Evolutionary conservation across 1,140 invertebrate species (phyloP).

Genomic region (Lordiphosa collinella): DNA sequence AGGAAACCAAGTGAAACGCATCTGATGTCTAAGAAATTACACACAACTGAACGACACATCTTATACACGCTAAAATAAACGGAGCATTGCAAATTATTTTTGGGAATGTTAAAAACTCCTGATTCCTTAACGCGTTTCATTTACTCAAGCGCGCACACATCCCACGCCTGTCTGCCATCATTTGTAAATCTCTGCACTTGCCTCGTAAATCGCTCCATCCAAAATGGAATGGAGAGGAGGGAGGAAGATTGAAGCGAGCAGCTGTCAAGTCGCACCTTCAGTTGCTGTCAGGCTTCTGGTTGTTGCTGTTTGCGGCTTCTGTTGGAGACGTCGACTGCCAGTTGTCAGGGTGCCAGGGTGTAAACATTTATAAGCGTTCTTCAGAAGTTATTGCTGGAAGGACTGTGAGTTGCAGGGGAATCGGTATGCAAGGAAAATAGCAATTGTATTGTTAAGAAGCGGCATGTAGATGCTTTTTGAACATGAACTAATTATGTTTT

Average conservation of each 20-base stretch:
- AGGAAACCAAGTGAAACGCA: constrained; percentile 18
- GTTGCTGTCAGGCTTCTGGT: constrained; percentile 7
- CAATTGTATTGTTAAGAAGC: no score
- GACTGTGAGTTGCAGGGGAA: neutral
- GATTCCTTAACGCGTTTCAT: neutral
- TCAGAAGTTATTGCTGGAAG: constrained; percentile 3
- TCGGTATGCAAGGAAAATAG: neutral
- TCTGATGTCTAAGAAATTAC: constrained; percentile 20
- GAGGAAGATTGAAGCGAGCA: neutral
- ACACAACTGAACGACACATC: neutral
- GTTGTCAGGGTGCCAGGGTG: constrained; percentile 5
- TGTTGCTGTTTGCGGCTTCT: constrained; percentile 10
- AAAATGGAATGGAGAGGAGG: neutral
- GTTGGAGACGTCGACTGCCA: constrained; percentile 9
- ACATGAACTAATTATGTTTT: no score
- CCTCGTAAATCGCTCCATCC: constrained; percentile 10
- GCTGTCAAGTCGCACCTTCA: constrained; percentile 9
- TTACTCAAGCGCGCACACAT: neutral
- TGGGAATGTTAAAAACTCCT: neutral
- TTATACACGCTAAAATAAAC: neutral
- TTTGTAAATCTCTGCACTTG: constrained; percentile 7
- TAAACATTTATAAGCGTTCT: constrained; percentile 3
- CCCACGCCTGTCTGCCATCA: neutral
- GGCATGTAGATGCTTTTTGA: no score
- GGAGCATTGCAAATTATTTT: constrained; percentile 34